Evolutionary conservation across 2,113 vertebrate species (phyloP), one percentile per base, ranked within the genome.

Genomic region (Sialia sialis): DNA sequence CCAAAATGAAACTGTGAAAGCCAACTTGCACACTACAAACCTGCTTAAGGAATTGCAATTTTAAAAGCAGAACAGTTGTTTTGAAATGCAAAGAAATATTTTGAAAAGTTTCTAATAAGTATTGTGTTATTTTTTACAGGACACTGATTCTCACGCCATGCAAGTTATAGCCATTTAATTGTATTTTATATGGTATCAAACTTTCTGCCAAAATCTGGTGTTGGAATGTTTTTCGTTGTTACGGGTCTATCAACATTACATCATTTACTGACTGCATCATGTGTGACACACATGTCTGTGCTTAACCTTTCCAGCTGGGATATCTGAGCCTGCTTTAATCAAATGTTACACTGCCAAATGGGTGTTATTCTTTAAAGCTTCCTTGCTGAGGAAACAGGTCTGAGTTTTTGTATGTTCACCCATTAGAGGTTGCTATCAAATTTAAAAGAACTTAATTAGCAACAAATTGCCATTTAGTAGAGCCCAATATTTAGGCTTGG

Each of bases 251-350:
- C 92, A 91, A 48, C 94, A 89, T 96, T 96, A 95, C 95, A 90
- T 96, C 97, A 96, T 93, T 94, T 92, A 90, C 81, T 96, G 89
- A 82, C 77, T 73, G 85, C 93, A 95, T 97, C 95, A 95, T 95
- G 62, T 96, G 96, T 94, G 83, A 94, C 84, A 93, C 97, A 97
- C 55, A 93, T 96, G 94, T 89, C 94, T 96, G 39, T 74, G 72
- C 64, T 97, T 95, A 96, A 96, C 90, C 87, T 96, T 89, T 85
- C 51, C 73, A 94, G 89, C n/a, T 54, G 60, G 67, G 87, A 85
- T 96, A 96, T 95, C 83, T 87, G 93, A 96, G 91, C 60, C 84
- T 91, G n/a, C 83, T 86, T 88, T 95, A 97, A 97, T 95, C 85
- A 95, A 91, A 96, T 70, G 72, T 93, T 94, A 92, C 75, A 75